These are phyloP conservation scores for Diabrotica undecimpunctata DNA, from an alignment of 1,140 invertebrate genomes.

Conservation along the genomic window DNA sequence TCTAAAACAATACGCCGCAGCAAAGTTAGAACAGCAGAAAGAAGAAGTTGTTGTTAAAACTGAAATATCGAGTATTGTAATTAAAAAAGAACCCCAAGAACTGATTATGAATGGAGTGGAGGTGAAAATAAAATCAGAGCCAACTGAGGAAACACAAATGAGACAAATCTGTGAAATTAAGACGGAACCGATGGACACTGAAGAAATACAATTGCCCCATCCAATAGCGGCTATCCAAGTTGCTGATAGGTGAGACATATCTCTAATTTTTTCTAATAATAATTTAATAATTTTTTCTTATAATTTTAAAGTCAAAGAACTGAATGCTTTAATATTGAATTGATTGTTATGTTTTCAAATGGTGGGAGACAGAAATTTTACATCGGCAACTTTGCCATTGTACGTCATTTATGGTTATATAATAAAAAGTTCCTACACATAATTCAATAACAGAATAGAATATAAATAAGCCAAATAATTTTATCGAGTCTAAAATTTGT, in stretches of 20 bases:
- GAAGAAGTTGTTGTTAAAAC: constrained; percentile 27
- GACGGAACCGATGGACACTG: constrained; percentile 31
- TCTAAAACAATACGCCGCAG: constrained; percentile 48
- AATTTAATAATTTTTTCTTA: no score
- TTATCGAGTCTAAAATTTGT: no score
- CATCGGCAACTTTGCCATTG: no score
- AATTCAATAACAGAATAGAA: no score
- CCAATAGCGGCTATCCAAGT: constrained; percentile 63
- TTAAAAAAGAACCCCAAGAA: constrained; percentile 27
- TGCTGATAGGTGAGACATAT: constrained; percentile 28
- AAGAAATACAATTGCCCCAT: constrained; percentile 43
- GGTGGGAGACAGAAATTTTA: no score
- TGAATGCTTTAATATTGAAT: no score
- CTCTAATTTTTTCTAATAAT: no score
- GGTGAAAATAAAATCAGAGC: constrained; percentile 32
- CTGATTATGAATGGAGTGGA: constrained; percentile 27
- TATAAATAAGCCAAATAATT: no score
- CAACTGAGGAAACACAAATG: constrained; percentile 25
- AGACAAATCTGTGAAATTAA: constrained; percentile 14
- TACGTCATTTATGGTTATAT: no score
- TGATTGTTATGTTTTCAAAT: no score
- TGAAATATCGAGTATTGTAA: constrained; percentile 8
- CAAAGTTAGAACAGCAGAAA: constrained; percentile 31
- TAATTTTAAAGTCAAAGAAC: no score
- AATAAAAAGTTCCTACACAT: no score